These are phyloP conservation scores for Brienomyrus longianalis DNA, from an alignment of 2,113 vertebrate species.

Conservation along the genomic window DNA sequence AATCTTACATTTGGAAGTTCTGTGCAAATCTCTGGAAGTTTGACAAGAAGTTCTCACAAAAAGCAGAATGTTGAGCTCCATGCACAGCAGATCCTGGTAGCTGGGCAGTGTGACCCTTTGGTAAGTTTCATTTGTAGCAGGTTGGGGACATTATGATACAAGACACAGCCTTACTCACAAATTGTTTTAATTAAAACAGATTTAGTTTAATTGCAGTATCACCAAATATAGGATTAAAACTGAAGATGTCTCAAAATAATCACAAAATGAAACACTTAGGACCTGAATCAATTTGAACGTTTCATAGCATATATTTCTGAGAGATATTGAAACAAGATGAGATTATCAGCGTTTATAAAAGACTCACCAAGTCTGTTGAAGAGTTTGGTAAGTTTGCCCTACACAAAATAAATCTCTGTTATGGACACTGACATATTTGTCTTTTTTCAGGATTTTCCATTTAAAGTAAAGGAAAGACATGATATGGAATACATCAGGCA, in stretches of 20 bases:
- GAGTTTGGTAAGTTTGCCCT: background rate
- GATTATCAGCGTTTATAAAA: background rate
- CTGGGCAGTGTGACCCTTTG: conserved; percentile 74
- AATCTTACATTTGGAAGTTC: conserved; percentile 78
- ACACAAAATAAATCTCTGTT: background rate
- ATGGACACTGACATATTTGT: background rate
- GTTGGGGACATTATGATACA: background rate
- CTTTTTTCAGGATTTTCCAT: conserved; percentile 72
- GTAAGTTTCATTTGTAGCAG: conserved; percentile 50
- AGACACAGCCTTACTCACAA: background rate
- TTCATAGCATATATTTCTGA: background rate
- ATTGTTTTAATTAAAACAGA: background rate
- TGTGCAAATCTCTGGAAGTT: conserved; percentile 73
- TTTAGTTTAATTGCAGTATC: background rate
- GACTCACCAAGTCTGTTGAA: background rate
- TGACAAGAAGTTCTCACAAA: conserved; percentile 73
- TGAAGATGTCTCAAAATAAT: background rate
- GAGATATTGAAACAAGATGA: background rate
- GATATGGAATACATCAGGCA: conserved; percentile 76
- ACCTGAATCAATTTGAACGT: background rate
- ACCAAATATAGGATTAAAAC: background rate
- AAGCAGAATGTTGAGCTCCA: conserved; percentile 77
- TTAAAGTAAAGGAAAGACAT: conserved; percentile 79
- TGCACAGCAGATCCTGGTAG: conserved; percentile 67
- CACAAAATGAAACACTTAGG: background rate